Evolutionary conservation across 1,140 invertebrate species (phyloP).

Genomic region (Tetramorium parvispinum): DNA sequence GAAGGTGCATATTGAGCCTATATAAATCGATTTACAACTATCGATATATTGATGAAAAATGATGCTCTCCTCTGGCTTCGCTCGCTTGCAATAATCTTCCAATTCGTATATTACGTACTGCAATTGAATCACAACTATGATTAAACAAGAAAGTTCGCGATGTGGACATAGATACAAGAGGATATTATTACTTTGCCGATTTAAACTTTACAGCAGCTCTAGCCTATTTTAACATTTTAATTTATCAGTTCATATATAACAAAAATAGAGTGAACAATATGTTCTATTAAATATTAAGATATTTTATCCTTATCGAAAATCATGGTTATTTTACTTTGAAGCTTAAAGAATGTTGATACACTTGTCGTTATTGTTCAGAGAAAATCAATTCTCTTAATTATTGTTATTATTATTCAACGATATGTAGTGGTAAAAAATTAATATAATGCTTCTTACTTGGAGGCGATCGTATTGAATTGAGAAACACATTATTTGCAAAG

Average conservation of each 20-base stretch:
- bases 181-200: too few species aligned
- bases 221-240: not conserved
- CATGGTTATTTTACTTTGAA: not conserved
- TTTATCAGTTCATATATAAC: not conserved
- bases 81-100: conserved; percentile 61
- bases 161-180: not conserved
- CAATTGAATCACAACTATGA: not conserved
- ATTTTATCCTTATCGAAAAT: not conserved
- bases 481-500: conserved; percentile 50
- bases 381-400: not conserved
- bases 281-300: not conserved
- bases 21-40: conserved; percentile 29
- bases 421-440: not conserved
- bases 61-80: conserved; percentile 9
- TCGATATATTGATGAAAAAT: conserved; percentile 60
- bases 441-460: conserved; percentile 48
- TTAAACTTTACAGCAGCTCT: not conserved
- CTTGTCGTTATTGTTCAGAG: not conserved
- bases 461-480: conserved; percentile 32
- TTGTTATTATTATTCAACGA: not conserved
- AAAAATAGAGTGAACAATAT: not conserved
- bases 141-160: not conserved
- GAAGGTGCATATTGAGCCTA: not conserved
- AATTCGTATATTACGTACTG: conserved; percentile 54
- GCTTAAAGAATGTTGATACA: not conserved